A percentile compares a stretch with the other conserved stretches of the same genome.
Conservation (phyloP, 2,797 vertebrate genomes). For the Astyanax mexicanus region DNA sequence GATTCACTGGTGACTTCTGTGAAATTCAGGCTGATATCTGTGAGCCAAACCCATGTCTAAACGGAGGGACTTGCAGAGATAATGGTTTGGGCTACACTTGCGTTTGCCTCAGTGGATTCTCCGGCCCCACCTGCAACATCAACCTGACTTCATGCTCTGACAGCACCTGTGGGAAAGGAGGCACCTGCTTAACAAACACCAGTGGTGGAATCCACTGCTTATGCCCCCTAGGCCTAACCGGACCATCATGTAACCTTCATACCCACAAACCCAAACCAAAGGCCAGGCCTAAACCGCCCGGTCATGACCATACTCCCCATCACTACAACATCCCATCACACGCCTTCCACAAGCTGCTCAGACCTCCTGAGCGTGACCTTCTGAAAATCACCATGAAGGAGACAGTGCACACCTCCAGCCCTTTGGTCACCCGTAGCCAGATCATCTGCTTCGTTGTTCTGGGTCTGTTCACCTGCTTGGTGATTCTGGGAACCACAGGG, state of each 20-base stretch:
- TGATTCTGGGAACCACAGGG: conserved; percentile 88
- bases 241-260: conserved; percentile 77
- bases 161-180: conserved; percentile 84
- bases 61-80: conserved; percentile 86
- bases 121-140: conserved; percentile 84
- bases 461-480: conserved; percentile 90
- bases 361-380: conserved; percentile 81
- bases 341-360: conserved; percentile 82
- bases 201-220: conserved; percentile 81
- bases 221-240: conserved; percentile 83
- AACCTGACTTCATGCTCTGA: conserved; percentile 76
- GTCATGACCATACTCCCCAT: conserved; percentile 64
- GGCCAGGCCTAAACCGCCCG: conserved; percentile 60
- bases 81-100: conserved; percentile 83
- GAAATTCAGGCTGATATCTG: conserved; percentile 85
- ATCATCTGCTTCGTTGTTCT: conserved; percentile 92
- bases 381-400: conserved; percentile 92
- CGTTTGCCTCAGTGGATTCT: conserved; percentile 80
- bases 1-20: conserved; percentile 89
- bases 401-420: conserved; percentile 78
- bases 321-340: conserved; percentile 80
- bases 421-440: conserved; percentile 87
- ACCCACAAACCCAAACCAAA: conserved; percentile 61
- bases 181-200: conserved; percentile 78
- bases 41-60: conserved; percentile 86